These are phyloP conservation scores for Steinernema khuongi DNA, from an alignment of 1,140 invertebrate species.

Conservation along the genomic window DNA sequence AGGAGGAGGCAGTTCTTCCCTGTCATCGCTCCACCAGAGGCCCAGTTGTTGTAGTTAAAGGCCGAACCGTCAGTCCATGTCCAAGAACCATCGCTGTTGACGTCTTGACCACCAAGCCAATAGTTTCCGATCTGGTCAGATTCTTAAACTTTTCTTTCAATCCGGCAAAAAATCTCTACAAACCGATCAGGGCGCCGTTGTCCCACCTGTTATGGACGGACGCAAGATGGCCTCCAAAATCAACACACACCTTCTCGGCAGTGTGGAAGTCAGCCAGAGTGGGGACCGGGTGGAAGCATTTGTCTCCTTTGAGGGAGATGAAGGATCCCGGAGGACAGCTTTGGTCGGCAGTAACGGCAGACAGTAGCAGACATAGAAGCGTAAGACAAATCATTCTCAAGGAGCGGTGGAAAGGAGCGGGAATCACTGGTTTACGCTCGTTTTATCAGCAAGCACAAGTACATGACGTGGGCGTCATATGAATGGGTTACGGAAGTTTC, in stretches of 20 bases:
- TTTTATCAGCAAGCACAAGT: no score
- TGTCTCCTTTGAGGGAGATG: no score
- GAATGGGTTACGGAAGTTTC: no score
- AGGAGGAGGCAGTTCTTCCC: background rate
- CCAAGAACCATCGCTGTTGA: background rate
- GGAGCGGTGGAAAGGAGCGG: no score
- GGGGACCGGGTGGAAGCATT: background rate
- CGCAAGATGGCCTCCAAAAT: background rate
- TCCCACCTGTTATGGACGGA: background rate
- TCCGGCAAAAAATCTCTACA: background rate
- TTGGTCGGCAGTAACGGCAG: no score
- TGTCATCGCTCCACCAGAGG: background rate
- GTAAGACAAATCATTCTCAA: no score
- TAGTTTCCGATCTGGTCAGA: background rate
- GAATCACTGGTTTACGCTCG: no score
- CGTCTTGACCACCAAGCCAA: background rate
- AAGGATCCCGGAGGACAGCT: no score
- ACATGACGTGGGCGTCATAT: no score
- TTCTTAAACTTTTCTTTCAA: background rate
- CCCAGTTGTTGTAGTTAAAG: background rate
- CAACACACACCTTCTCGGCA: background rate
- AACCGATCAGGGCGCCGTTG: background rate
- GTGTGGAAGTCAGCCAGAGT: background rate
- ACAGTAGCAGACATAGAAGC: no score
- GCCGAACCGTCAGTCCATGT: background rate